phyloP scores from a whole-genome alignment of 1,140 invertebrate genomes.

The Solen grandis region DNA sequence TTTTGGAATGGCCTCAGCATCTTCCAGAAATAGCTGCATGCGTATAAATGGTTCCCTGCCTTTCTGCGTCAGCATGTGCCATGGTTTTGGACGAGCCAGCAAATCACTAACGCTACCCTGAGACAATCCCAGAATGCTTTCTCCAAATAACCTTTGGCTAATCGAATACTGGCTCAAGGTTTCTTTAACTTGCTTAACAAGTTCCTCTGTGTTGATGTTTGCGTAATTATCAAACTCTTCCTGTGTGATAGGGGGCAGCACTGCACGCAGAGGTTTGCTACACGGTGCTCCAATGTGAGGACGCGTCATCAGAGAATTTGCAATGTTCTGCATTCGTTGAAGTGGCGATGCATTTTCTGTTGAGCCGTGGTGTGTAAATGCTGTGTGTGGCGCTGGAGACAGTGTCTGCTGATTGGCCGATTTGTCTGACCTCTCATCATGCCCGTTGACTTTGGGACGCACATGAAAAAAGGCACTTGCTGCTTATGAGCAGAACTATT shows the following conservation, averaged over 20 bases:
- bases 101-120: constrained; percentile 94
- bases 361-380: constrained; percentile 84
- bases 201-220: constrained; percentile 98
- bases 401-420: constrained; percentile 86
- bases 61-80: constrained; percentile 99
- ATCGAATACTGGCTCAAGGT: constrained; percentile 99
- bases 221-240: constrained; percentile 99
- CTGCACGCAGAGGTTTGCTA: constrained; percentile 94
- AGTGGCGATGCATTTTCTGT: constrained; percentile 86
- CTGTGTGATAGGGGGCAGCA: constrained; percentile 98
- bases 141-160: constrained; percentile 98
- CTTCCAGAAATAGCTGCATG: constrained; percentile 98
- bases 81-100: constrained; percentile 98
- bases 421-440: constrained; percentile 78
- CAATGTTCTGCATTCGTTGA: constrained; percentile 98
- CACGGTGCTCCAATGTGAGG: constrained; percentile 82
- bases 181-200: constrained; percentile 97
- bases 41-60: constrained; percentile 98
- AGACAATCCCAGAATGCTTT: constrained; percentile 97
- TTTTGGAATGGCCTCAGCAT: constrained; percentile 98
- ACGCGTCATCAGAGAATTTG: constrained; percentile 95
- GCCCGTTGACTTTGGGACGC: constrained; percentile 83
- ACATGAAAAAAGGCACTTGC: constrained; percentile 92
- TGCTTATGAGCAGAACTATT: constrained; percentile 81
- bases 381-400: constrained; percentile 82